Evolutionary conservation across 2,113 vertebrate genomes (phyloP).

Genomic region (Istiophorus platypterus): DNA sequence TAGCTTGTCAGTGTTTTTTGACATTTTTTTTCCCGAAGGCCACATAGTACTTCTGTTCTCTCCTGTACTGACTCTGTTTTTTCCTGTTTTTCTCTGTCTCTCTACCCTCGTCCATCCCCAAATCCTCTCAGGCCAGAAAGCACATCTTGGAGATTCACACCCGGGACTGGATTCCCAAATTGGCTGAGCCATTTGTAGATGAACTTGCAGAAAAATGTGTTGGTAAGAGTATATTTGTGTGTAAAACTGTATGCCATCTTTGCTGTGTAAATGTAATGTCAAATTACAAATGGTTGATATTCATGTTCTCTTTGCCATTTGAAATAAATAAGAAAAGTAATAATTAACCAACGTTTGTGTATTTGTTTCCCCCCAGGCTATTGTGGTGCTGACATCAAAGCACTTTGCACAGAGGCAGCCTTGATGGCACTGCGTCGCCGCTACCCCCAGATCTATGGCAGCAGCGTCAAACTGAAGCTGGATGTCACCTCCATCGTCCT

Average conservation of each 20-base stretch:
- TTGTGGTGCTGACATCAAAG: conserved; percentile 99
- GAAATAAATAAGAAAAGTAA: neutral
- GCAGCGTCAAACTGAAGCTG: conserved; percentile 95
- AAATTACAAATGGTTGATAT: conserved; percentile 1
- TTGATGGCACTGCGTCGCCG: conserved; percentile 94
- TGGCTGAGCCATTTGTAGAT: conserved; percentile 93
- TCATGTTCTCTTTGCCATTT: neutral
- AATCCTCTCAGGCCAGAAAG: conserved; percentile 91
- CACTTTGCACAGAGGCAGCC: conserved; percentile 99
- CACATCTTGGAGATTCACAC: conserved; percentile 99
- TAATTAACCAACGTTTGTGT: conserved; percentile 5
- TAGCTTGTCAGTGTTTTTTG: neutral
- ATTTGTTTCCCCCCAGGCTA: conserved; percentile 86
- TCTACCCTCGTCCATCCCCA: neutral
- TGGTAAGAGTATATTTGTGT: conserved; percentile 85
- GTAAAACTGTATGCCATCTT: neutral
- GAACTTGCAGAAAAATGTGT: conserved; percentile 99
- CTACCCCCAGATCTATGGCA: conserved; percentile 98
- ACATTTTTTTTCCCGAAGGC: neutral
- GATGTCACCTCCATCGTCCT: conserved; percentile 95
- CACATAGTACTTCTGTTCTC: neutral
- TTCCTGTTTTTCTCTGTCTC: conserved; percentile 12
- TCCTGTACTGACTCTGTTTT: neutral
- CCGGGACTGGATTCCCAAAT: conserved; percentile 96
- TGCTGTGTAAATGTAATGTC: neutral